Evolutionary conservation across 2,888 invertebrate species (phyloP).

Genomic region (Pristionchus maxplancki): DNA sequence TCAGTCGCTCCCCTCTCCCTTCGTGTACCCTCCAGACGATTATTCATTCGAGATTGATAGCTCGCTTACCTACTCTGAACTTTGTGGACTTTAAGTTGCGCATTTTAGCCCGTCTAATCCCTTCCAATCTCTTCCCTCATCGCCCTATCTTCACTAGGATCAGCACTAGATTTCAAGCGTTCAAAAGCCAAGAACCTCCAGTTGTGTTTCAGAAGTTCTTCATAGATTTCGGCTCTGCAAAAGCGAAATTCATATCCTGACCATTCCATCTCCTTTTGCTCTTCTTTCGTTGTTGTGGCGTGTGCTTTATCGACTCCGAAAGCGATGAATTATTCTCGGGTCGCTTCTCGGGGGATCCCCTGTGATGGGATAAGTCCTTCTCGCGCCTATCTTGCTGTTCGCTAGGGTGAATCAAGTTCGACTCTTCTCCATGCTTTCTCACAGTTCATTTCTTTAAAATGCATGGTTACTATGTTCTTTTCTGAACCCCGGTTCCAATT

Average conservation of each 20-base stretch:
- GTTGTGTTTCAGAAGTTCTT: neutral
- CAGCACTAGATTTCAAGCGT: neutral
- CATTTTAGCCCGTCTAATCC: neutral
- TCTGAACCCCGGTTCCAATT: no score
- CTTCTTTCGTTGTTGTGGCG: neutral
- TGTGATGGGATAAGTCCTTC: neutral
- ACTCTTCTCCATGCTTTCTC: no score
- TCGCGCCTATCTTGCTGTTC: neutral
- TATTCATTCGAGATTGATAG: neutral
- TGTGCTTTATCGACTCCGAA: constrained; percentile 22
- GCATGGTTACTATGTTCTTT: no score
- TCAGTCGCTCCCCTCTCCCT: no score
- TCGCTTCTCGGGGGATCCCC: neutral
- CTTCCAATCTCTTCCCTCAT: neutral
- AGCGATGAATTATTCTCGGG: neutral
- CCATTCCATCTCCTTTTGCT: neutral
- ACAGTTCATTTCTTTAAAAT: no score
- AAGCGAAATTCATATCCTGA: neutral
- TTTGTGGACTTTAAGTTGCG: neutral
- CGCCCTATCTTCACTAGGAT: neutral
- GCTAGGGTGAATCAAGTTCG: neutral
- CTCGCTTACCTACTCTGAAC: neutral
- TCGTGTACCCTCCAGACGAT: neutral
- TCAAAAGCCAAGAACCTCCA: neutral
- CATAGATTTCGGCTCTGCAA: neutral